Percentiles rank a stretch among this genome's conserved stretches.
These are phyloP conservation scores for Nasua narica DNA, from an alignment of 2,797 vertebrate genomes.

Conservation along the genomic window DNA sequence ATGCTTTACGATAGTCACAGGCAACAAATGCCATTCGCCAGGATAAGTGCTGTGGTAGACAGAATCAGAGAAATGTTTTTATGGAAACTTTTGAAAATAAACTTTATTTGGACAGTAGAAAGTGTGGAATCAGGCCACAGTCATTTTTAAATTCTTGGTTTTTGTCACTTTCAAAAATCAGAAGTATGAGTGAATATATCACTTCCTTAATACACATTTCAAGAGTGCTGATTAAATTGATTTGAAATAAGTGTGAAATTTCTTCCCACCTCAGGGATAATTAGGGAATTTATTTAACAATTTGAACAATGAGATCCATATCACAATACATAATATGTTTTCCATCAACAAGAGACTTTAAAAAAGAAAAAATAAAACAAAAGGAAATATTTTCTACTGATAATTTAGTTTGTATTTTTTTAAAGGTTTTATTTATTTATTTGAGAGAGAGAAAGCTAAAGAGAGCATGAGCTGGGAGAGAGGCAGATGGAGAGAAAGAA, in stretches of 20 bases:
- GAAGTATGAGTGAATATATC: background rate
- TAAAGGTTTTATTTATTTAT: background rate
- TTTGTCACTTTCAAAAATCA: background rate
- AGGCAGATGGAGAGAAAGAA: background rate
- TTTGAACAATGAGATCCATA: background rate
- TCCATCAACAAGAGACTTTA: background rate
- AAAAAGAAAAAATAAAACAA: background rate
- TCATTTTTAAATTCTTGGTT: background rate
- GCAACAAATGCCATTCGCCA: background rate
- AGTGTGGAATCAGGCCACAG: background rate
- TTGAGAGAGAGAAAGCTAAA: background rate
- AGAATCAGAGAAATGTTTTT: background rate
- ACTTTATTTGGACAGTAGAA: background rate
- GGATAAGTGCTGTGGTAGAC: background rate
- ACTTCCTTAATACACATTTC: background rate
- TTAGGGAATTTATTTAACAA: background rate
- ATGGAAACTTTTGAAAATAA: background rate
- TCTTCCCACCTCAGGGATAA: background rate
- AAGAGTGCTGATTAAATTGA: background rate
- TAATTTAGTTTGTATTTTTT: background rate
- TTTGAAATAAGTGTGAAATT: background rate
- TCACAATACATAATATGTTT: background rate
- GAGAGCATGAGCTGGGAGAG: background rate
- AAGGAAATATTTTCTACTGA: background rate
- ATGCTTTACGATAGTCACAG: background rate